These are phyloP conservation scores for Monochamus saltuarius DNA, from an alignment of 1,140 invertebrate genomes.

Conservation along the genomic window DNA sequence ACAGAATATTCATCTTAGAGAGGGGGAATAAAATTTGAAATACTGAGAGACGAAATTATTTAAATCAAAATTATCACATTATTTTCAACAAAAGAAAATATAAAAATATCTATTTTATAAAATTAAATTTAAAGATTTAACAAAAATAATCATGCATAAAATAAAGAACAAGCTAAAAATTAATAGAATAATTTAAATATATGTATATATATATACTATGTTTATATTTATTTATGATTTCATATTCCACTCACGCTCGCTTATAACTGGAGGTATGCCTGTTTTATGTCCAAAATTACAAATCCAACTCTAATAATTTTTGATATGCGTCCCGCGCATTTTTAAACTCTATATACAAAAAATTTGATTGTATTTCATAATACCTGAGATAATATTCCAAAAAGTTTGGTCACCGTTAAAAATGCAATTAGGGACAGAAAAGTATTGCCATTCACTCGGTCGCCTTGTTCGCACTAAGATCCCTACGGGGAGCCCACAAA, in stretches of 20 bases:
- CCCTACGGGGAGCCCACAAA: too few species aligned
- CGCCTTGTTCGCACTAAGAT: too few species aligned
- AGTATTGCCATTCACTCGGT: conserved; percentile 3
- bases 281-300: conserved; percentile 19
- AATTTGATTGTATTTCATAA: conserved; percentile 35
- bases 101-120: conserved; percentile 40
- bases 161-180: conserved; percentile 13
- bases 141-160: conserved; percentile 28
- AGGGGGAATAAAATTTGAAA: conserved; percentile 22
- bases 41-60: conserved; percentile 29
- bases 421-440: conserved; percentile 15
- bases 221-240: conserved; percentile 3
- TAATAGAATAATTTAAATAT: not conserved
- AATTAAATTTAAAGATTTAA: conserved; percentile 34
- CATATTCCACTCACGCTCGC: conserved; percentile 7
- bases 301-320: conserved; percentile 27
- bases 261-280: not conserved
- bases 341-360: conserved; percentile 32
- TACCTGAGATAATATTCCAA: conserved; percentile 29
- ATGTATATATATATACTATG: conserved; percentile 2
- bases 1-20: too few species aligned
- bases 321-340: conserved; percentile 37
- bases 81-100: conserved; percentile 40
- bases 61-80: conserved; percentile 38
- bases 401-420: conserved; percentile 20